phyloP scores from a whole-genome alignment of 2,888 invertebrate genomes.

The Drosophila nr. perissopoda region DNA sequence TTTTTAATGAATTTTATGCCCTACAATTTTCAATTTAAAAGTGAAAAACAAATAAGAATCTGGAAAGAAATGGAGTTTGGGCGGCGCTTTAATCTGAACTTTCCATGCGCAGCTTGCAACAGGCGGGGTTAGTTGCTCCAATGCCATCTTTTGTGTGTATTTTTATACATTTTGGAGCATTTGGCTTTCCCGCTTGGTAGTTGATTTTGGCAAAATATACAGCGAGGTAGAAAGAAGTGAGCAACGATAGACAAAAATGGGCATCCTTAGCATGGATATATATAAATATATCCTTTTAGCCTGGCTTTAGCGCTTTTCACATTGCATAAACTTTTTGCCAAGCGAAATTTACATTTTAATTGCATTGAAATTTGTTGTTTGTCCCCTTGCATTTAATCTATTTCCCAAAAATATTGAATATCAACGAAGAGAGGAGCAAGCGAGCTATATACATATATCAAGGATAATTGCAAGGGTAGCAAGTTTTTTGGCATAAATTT shows the following conservation, averaged over 20 bases:
- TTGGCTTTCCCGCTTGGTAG: conserved; percentile 29
- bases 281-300: conserved; percentile 42
- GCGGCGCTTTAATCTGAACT: conserved; percentile 34
- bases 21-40: conserved; percentile 15
- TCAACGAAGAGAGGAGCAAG: conserved; percentile 47
- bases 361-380: conserved; percentile 78
- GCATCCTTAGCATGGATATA: conserved; percentile 27
- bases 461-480: conserved; percentile 65
- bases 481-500: conserved; percentile 72
- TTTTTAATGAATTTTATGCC: not conserved
- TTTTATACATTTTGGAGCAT: conserved; percentile 41
- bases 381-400: conserved; percentile 66
- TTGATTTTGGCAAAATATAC: conserved; percentile 26
- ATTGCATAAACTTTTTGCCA: conserved; percentile 66
- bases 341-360: conserved; percentile 80
- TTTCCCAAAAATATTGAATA: conserved; percentile 77
- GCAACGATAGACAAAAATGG: not conserved
- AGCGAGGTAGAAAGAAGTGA: not conserved
- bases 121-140: conserved; percentile 11
- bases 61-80: conserved; percentile 10
- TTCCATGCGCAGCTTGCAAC: conserved; percentile 1
- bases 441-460: conserved; percentile 50
- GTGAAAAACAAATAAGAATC: not conserved
- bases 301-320: conserved; percentile 17
- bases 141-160: conserved; percentile 62